Evolutionary conservation across 2,113 vertebrate species (phyloP), one percentile per base, ranked within the genome.

Genomic region (Brachypodius melanocephalos): DNA sequence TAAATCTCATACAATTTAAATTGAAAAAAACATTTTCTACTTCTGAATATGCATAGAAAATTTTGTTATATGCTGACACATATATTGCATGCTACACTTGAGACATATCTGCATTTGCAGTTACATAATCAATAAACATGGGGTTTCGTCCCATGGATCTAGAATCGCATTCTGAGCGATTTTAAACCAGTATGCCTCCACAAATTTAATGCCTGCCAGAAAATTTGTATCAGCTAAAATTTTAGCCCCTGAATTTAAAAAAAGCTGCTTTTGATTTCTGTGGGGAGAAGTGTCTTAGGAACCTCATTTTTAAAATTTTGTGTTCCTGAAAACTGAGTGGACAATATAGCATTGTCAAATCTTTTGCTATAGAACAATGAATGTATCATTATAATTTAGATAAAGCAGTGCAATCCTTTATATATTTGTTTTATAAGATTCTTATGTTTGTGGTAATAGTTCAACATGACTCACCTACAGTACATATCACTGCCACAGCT

Each of bases 401-500:
- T 73, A 38, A 63, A 32, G 67, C 74, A 66, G 29, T 79, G 49
- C 46, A 89, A 67, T 85, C 72, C 62, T 79, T 78, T 63, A 88
- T 58, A 8, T 91, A 52, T 96, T 94, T 90, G 32, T 79, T 92
- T 97, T 93, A 20, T 68, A 85, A 88, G 57, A 58, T 82, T 87
- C 74, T 92, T 91, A 25, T 74, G 55, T 85, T 89, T 34, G 21
- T 77, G 61, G 81, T 89, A 67, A 82, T 88, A 86, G 95, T 83
- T 89, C 93, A 91, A 12, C 46, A 77, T 97, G 97, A 97, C 90
- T 97, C 96, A 97, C 95, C 94, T 90, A 71, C 73, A 85, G 87
- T 80, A 63, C 73, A 36, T 93, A 93, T 93, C 86, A 72, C 92
- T 90, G 94, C 90, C 87, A 95, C 68, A 86, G 96, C 93, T 95